A percentile compares a stretch with the other conserved stretches of the same genome.
Evolutionary conservation across 1,140 invertebrate species (phyloP).

Genomic region (Panonychus citri): DNA sequence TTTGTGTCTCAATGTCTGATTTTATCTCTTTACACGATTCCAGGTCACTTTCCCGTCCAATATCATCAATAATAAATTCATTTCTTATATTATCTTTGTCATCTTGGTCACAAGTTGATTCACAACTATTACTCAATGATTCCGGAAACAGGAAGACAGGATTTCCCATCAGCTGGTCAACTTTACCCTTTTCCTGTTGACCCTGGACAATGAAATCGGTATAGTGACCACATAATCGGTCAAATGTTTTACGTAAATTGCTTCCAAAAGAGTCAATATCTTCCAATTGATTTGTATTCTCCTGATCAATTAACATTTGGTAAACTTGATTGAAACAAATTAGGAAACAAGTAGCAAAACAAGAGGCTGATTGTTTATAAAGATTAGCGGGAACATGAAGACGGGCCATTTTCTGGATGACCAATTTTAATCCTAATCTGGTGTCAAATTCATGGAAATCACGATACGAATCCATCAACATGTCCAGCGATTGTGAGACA

Average conservation of each 20-base stretch:
- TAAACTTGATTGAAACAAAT: constrained; percentile 49
- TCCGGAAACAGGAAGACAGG: neutral
- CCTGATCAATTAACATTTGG: no score
- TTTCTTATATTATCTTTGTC: neutral
- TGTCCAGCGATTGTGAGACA: neutral
- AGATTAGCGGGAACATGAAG: constrained; percentile 66
- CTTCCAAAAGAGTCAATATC: constrained; percentile 24
- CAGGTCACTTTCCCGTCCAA: neutral
- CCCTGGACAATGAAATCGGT: neutral
- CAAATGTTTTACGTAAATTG: neutral
- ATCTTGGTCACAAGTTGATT: neutral
- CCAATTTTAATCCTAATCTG: constrained; percentile 68
- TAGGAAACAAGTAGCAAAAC: constrained; percentile 69
- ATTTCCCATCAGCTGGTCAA: neutral
- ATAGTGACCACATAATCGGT: neutral
- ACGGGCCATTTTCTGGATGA: constrained; percentile 73
- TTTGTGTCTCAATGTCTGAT: no score
- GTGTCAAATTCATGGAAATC: constrained; percentile 43
- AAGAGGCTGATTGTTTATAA: constrained; percentile 71
- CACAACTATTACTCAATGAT: neutral
- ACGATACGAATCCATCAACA: neutral
- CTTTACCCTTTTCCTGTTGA: neutral
- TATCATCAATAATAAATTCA: neutral
- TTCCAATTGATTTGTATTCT: no score
- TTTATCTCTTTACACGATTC: no score